Base-by-base conservation (phyloP, 2,113 vertebrate genomes). In the Corythornis vintsioides region DNA sequence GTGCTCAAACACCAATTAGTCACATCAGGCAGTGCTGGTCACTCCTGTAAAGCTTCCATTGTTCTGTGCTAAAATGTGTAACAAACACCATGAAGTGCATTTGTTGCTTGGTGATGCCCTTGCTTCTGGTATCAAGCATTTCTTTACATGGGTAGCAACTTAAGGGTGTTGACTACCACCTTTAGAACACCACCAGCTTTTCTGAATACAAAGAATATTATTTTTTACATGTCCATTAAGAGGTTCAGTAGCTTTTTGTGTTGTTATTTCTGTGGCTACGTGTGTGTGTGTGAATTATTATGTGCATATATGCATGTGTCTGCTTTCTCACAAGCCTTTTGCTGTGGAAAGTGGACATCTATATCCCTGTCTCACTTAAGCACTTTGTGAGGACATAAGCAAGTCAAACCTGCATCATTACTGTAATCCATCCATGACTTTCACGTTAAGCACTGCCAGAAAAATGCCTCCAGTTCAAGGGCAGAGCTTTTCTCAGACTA, bases 261-360 rank as follows among this genome's bases (percentile, higher is more conserved):
- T 48, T n/a, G 11, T 5, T 53, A 19, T 10, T 56, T 72, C 40
- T 25, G 20, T 42, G 52, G 26, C 21, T 25, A 28, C 2, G 2
- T 0, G 0, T 26, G 15, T 26, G 15, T 42, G 4, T 12, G 60
- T 28, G 8, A 35, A 42, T 52, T 69, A 11, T 45, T 18, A 18
- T 5, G 50, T 2, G 2, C n/a, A 29, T 0, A 2, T 7, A 2
- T 7, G 6, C 13, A 31, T 0, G 4, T 20, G 0, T 14, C 48
- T 66, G 50, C 38, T 56, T 91, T 80, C 82, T 79, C 71, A 38
- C 40, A 66, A 93, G 29, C 11, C 31, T 55, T 70, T 50, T 70
- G 12, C 40, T 33, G 25, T 11, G 59, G 57, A 92, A 86, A 84
- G 13, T 9, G 50, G 42, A 50, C 55, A 67, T 28, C 8, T 6